These are phyloP conservation scores for Zaprionus vittiger DNA, from an alignment of 1,140 invertebrate genomes.

Conservation along the genomic window DNA sequence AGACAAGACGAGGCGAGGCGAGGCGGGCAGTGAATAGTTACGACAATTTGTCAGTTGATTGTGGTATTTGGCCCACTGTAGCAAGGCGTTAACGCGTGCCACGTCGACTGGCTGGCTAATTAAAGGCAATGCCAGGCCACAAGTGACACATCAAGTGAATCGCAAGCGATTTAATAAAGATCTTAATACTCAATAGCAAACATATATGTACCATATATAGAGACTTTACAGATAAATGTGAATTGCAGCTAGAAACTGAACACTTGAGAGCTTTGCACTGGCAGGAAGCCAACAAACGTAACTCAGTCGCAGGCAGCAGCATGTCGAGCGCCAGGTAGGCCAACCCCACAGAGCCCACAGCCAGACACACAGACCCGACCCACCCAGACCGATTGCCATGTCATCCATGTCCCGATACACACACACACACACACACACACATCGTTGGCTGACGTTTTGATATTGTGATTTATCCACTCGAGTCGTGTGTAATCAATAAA, in stretches of 20 bases:
- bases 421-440: slow-evolving; percentile 25
- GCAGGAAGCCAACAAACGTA: slow-evolving; percentile 61
- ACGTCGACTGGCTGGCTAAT: slow-evolving; percentile 42
- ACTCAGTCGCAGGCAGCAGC: slow-evolving; percentile 26
- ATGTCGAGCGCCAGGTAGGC: slow-evolving; percentile 76
- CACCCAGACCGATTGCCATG: slow-evolving; percentile 20
- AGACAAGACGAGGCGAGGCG: neutral
- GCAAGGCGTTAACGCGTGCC: slow-evolving; percentile 25
- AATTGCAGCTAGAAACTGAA: slow-evolving; percentile 30
- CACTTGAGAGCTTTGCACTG: slow-evolving; percentile 38
- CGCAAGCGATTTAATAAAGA: slow-evolving; percentile 11
- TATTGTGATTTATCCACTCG: slow-evolving; percentile 54
- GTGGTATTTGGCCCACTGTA: slow-evolving; percentile 23
- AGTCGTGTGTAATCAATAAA: slow-evolving; percentile 76
- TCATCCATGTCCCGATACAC: slow-evolving; percentile 13
- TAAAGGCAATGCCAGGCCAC: slow-evolving; percentile 46
- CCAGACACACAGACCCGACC: neutral
- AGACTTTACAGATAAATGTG: slow-evolving; percentile 25
- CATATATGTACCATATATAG: neutral
- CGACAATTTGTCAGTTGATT: neutral
- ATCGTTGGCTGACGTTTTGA: slow-evolving; percentile 21
- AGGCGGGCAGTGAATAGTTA: neutral
- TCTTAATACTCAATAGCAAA: neutral
- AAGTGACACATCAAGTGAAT: slow-evolving; percentile 36
- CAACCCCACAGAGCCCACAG: neutral